Conservation (phyloP, 1,140 invertebrate genomes). For the Temnothorax nylanderi region DNA sequence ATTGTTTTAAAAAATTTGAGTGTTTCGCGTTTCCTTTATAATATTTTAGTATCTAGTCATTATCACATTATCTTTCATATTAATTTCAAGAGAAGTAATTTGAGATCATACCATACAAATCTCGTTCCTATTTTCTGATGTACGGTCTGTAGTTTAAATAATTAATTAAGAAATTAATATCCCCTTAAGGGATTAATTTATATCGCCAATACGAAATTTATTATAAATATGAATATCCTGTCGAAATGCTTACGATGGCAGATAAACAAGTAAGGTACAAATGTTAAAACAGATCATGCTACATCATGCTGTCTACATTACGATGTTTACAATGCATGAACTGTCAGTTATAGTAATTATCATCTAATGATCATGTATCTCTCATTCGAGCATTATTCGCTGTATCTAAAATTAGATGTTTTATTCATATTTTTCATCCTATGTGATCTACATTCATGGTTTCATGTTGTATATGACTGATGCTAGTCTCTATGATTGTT, state of each 20-base stretch:
- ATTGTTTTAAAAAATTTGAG: not conserved
- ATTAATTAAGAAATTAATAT: slow-evolving; percentile 23
- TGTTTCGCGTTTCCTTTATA: not conserved
- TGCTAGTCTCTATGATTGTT: slow-evolving; percentile 12
- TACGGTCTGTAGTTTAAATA: not conserved
- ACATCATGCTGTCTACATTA: slow-evolving; percentile 17
- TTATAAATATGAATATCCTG: slow-evolving; percentile 73
- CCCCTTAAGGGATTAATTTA: not conserved
- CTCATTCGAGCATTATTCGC: not conserved
- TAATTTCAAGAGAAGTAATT: not conserved
- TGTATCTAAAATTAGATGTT: slow-evolving; percentile 10
- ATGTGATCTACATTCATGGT: not conserved
- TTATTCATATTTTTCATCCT: slow-evolving; percentile 17
- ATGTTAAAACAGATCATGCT: slow-evolving; percentile 11
- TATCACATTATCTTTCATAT: not conserved
- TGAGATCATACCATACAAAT: not conserved
- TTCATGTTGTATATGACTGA: slow-evolving; percentile 19
- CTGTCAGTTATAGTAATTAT: slow-evolving; percentile 15
- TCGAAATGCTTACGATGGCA: slow-evolving; percentile 79
- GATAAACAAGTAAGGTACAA: slow-evolving; percentile 80
- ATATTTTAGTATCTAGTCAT: not conserved
- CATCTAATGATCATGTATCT: not conserved
- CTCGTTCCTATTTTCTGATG: not conserved
- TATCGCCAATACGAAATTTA: slow-evolving; percentile 7
- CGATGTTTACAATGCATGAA: slow-evolving; percentile 29